Base-by-base conservation (phyloP, 2,888 invertebrate species). In the Gymnocheta viridis region DNA sequence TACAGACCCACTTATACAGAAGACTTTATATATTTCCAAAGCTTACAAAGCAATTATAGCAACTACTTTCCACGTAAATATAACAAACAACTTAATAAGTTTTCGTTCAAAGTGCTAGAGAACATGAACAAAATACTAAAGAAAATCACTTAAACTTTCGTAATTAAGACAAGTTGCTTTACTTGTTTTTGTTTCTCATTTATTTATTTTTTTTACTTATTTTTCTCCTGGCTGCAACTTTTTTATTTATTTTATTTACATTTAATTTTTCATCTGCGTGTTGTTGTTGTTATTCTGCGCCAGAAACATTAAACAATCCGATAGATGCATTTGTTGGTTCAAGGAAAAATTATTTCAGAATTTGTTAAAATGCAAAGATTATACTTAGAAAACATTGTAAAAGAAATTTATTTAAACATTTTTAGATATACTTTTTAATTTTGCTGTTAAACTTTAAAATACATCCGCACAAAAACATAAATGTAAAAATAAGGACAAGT, bases 111-210 rank as follows among this genome's bases (percentile, higher is more conserved):
- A 77, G 64, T 56, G 51, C 58, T 70, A 54, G 22, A 66, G 62
- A 62, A 60, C 27, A 72, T 54, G 62, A 49, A 64, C 27, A 49
- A 72, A 70, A 76, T 64, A 60, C 70, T 44, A 58, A 66, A 66
- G 87, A 86, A 88, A 89, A 88, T 87, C 87, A 87, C 88, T 88
- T 87, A 87, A 88, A 89, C 88, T 89, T 89, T 89, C 83, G 87
- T 88, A 89, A 89, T 89, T 89, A 89, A 88, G 88, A 87, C 88
- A 87, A 88, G 88, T 89, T 88, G 85, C 86, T 88, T 84, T 54
- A 17, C 85, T 86, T 64, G 56, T 62, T 77, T 29, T 70, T 47
- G 22, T 54, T 54, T 29, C 14, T 47, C 17, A 54, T 58, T 27
- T 69, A 27, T 14, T 41, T 60, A 29, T 19, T 44, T 14, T 29